phyloP scores from a whole-genome alignment of 2,797 vertebrate genomes.

The Salmo trutta region DNA sequence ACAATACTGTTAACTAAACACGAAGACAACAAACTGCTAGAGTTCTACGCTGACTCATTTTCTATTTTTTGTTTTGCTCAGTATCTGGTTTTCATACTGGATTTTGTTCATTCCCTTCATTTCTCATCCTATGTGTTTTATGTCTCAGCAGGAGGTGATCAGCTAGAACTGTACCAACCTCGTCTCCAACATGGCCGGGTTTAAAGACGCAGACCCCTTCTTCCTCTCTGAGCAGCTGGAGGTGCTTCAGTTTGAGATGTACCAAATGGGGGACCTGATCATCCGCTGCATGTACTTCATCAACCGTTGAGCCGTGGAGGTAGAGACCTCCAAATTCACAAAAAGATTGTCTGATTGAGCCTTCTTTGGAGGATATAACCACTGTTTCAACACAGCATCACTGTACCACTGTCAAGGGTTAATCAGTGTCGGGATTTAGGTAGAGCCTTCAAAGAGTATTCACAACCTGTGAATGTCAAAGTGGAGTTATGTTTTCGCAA shows the following conservation, averaged over 20 bases:
- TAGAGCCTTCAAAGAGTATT: background rate
- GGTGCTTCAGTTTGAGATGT: slow-evolving; percentile 15
- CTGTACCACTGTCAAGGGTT: background rate
- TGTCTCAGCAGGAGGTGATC: slow-evolving; percentile 29
- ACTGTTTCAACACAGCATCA: background rate
- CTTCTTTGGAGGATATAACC: slow-evolving; percentile 32
- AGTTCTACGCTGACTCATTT: no score
- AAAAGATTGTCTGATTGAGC: slow-evolving; percentile 30
- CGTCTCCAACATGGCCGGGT: slow-evolving; percentile 24
- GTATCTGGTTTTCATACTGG: no score
- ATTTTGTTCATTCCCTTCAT: no score
- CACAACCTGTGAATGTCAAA: no score
- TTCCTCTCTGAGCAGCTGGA: slow-evolving; percentile 18
- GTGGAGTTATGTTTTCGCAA: no score
- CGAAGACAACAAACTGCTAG: no score
- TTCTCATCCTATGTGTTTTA: no score
- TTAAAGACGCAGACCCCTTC: slow-evolving; percentile 24
- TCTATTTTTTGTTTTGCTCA: no score
- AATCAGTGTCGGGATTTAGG: background rate
- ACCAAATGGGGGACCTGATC: slow-evolving; percentile 12
- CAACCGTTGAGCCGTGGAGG: slow-evolving; percentile 6
- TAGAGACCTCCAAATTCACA: slow-evolving; percentile 9
- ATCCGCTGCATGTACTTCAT: slow-evolving; percentile 23
- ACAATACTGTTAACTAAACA: no score
- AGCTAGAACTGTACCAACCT: slow-evolving; percentile 23